phyloP scores from a whole-genome alignment of 1,140 invertebrate genomes.

The Papilio xuthus region DNA sequence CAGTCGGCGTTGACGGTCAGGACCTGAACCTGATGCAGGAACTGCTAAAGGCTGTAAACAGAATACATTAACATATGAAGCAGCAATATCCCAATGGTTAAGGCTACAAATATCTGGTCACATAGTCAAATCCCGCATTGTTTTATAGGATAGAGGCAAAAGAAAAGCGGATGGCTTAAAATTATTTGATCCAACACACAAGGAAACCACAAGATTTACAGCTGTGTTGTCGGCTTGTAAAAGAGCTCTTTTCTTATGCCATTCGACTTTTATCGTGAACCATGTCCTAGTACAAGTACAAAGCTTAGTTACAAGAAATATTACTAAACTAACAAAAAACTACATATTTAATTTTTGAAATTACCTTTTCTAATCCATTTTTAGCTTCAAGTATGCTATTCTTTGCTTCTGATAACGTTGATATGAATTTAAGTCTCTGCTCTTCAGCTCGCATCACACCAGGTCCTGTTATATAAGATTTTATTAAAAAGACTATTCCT shows the following conservation, averaged over 20 bases:
- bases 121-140: background rate
- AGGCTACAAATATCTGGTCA: background rate
- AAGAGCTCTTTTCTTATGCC: no score
- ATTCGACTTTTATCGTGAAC: no score
- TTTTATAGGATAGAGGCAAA: no score
- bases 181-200: no score
- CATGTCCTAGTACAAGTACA: no score
- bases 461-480: background rate
- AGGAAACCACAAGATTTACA: no score
- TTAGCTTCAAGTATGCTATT: slow-evolving; percentile 6
- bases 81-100: background rate
- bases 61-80: background rate
- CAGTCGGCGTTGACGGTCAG: slow-evolving; percentile 19
- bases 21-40: background rate
- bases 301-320: no score
- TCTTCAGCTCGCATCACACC: background rate
- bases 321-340: no score
- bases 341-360: no score
- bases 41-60: slow-evolving; percentile 4
- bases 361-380: background rate
- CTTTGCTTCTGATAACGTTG: background rate
- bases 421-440: slow-evolving; percentile 13
- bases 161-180: no score
- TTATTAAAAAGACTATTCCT: no score
- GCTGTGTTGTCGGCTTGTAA: no score